Conservation (phyloP, 2,888 invertebrate genomes). For the Pelosia muscerda region DNA sequence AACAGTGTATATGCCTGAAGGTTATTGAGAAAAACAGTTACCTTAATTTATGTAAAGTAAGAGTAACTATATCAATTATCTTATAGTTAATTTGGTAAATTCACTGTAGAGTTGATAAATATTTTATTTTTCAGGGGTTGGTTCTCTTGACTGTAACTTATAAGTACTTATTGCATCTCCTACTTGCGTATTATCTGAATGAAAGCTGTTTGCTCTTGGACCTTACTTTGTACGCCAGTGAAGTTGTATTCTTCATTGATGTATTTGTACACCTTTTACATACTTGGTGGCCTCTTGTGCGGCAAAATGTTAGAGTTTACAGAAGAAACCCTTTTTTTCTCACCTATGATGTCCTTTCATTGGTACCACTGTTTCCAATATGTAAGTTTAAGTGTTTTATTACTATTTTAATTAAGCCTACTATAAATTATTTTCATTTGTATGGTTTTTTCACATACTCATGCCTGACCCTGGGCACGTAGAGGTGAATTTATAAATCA, state of each 20-base stretch:
- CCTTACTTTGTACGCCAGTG: slow-evolving; percentile 52
- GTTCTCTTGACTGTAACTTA: slow-evolving; percentile 62
- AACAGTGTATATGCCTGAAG: too few species aligned
- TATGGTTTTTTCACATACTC: too few species aligned
- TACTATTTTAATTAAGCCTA: too few species aligned
- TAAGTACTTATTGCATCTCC: slow-evolving; percentile 64
- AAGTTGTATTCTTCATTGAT: slow-evolving; percentile 64
- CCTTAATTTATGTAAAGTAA: too few species aligned
- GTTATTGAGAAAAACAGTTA: too few species aligned
- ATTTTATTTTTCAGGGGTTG: slow-evolving; percentile 54
- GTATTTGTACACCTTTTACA: slow-evolving; percentile 67
- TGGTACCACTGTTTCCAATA: slow-evolving; percentile 60
- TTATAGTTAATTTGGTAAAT: too few species aligned
- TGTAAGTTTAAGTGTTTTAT: slow-evolving; percentile 62
- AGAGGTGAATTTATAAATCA: not conserved
- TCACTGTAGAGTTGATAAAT: not conserved
- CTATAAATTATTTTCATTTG: not conserved
- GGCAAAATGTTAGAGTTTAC: slow-evolving; percentile 67
- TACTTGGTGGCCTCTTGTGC: slow-evolving; percentile 68
- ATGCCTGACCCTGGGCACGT: not conserved
- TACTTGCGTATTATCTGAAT: slow-evolving; percentile 65
- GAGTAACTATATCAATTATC: too few species aligned
- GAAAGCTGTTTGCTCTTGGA: slow-evolving; percentile 46
- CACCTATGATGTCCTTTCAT: slow-evolving; percentile 62
- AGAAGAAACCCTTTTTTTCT: slow-evolving; percentile 61